Evolutionary conservation across 2,797 vertebrate species (phyloP).

Genomic region (Odontamblyopus lacepedii): DNA sequence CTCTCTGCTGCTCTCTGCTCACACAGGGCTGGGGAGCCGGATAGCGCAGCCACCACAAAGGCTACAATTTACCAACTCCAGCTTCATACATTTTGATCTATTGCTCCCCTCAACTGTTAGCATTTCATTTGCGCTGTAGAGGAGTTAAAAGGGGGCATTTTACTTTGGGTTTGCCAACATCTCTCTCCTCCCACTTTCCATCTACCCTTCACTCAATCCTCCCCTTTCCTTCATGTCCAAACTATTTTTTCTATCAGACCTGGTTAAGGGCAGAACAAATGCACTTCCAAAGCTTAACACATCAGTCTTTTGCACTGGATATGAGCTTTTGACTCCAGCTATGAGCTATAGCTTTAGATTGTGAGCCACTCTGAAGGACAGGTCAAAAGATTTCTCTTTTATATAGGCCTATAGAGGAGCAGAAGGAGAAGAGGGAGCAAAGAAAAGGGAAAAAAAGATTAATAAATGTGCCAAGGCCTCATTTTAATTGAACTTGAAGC

Average conservation of each 20-base stretch:
- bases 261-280: slow-evolving; percentile 79
- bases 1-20: slow-evolving; percentile 75
- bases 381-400: slow-evolving; percentile 85
- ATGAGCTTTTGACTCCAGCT: slow-evolving; percentile 60
- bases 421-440: slow-evolving; percentile 31
- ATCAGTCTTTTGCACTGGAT: slow-evolving; percentile 70
- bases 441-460: slow-evolving; percentile 79
- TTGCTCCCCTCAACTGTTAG: slow-evolving; percentile 73
- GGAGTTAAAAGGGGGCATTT: slow-evolving; percentile 76
- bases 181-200: slow-evolving; percentile 60
- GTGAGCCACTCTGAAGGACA: slow-evolving; percentile 81
- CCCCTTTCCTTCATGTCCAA: slow-evolving; percentile 48
- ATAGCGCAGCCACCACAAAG: slow-evolving; percentile 77
- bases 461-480: slow-evolving; percentile 96
- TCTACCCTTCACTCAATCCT: slow-evolving; percentile 46
- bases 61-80: slow-evolving; percentile 78
- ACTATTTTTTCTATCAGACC: slow-evolving; percentile 44
- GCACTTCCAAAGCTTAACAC: slow-evolving; percentile 79
- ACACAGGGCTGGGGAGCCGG: slow-evolving; percentile 70
- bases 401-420: slow-evolving; percentile 74
- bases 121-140: slow-evolving; percentile 77
- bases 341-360: slow-evolving; percentile 72
- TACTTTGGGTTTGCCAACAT: slow-evolving; percentile 70
- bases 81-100: slow-evolving; percentile 80
- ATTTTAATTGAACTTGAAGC: slow-evolving; percentile 98